These are phyloP conservation scores for Pogonus chalceus DNA, from an alignment of 1,140 invertebrate species.

Conservation along the genomic window DNA sequence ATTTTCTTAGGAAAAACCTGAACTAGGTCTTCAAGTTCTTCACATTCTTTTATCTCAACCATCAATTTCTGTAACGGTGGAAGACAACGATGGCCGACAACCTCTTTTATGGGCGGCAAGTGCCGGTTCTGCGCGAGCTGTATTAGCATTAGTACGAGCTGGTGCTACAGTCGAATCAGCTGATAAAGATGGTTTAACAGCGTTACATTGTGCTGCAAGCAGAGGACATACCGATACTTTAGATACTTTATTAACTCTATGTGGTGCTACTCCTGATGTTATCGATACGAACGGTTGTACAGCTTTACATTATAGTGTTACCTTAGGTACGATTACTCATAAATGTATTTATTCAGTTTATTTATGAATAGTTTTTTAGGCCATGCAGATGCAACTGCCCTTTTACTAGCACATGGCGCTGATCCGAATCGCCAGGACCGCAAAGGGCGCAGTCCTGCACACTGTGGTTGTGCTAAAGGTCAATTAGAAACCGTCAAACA, in stretches of 20 bases:
- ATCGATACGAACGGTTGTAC: conserved; percentile 89
- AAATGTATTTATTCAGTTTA: too few species aligned
- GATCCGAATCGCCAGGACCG: conserved; percentile 86
- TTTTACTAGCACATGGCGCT: conserved; percentile 78
- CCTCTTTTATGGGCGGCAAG: conserved; percentile 95
- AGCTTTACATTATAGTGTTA: conserved; percentile 91
- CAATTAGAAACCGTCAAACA: conserved; percentile 77
- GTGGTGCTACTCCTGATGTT: conserved; percentile 75
- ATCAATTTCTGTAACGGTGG: conserved; percentile 69
- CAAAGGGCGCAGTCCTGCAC: conserved; percentile 71
- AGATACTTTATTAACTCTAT: conserved; percentile 80
- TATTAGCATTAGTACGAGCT: conserved; percentile 74
- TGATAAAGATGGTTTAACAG: conserved; percentile 78
- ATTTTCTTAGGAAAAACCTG: conserved; percentile 29
- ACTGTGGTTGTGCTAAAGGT: conserved; percentile 91
- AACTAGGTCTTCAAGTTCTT: conserved; percentile 67
- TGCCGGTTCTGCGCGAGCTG: conserved; percentile 85
- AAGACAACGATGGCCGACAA: conserved; percentile 84
- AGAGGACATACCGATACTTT: conserved; percentile 88
- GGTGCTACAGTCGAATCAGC: conserved; percentile 66
- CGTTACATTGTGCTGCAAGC: conserved; percentile 91
- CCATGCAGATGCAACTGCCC: conserved; percentile 86
- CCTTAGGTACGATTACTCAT: conserved; percentile 42
- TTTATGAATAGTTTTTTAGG: conserved; percentile 50
- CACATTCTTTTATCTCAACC: conserved; percentile 68